Base-by-base conservation (phyloP, 2,113 vertebrate species). In the Scomber scombrus region DNA sequence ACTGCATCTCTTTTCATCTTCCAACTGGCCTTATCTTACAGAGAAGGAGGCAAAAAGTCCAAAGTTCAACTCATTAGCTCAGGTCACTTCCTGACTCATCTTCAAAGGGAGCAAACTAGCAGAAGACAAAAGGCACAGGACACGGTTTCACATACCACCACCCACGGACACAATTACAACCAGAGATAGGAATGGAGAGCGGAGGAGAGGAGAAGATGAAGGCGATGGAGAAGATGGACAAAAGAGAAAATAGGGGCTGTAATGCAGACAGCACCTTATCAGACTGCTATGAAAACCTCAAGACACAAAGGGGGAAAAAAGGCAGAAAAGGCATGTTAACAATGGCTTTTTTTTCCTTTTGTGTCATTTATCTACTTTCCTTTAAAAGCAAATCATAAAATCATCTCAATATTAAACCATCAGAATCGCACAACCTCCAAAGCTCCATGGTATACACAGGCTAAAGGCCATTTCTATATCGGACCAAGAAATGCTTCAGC, bases 61-160 rank as follows among this genome's bases (percentile, higher is more conserved):
- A 96, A 94, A 97, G 96, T 88, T 93, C 91, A 96, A 94, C 71
- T 96, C 95, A 94, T 95, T 94, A 95, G 91, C 93, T 91, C 85
- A 69, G 96, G 95, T 96, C 95, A 96, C 93, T 97, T 97, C 95
- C 96, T 94, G 93, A 94, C 95, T 93, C 93, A 94, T 96, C 91
- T 89, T 89, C 75, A 88, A 88, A 91, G 79, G 54, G 62, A 29
- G 75, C 19, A n/a, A 82, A 71, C 52, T 78, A 52, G 69, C 75
- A 70, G 73, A 74, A 23, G 69, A 90, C 77, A 72, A 77, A 81
- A 65, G 66, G 51, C 23, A 47, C 69, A 23, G 56, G 70, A 69
- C 50, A 47, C 18, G 11, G 55, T 69, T 86, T 84, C 90, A 83
- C 72, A 78, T 50, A 31, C 52, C 47, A 83, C 55, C 79, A 87